Evolutionary conservation across 2,113 vertebrate species (phyloP).

Genomic region (Diphyllodes magnificus): DNA sequence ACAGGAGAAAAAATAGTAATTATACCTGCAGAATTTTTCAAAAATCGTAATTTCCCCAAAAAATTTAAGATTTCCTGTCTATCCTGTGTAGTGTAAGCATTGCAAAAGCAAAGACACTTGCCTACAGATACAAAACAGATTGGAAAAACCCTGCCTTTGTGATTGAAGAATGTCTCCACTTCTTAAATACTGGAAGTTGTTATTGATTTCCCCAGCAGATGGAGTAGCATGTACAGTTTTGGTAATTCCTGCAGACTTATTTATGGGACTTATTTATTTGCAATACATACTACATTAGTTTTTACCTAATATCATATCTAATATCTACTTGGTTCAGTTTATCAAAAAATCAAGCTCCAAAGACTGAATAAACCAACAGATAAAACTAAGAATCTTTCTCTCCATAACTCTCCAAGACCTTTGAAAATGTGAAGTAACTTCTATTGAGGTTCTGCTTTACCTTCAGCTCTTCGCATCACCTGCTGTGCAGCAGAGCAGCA

Average conservation of each 20-base stretch:
- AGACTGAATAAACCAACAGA: neutral
- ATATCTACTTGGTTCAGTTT: neutral
- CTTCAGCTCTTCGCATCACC: neutral
- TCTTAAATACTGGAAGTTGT: conserved; percentile 3
- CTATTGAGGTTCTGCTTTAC: neutral
- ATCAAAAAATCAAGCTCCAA: neutral
- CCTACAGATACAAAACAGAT: neutral
- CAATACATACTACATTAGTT: neutral
- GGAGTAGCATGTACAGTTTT: conserved; percentile 51
- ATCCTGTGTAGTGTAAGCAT: neutral
- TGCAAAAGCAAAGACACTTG: neutral
- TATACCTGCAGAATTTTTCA: neutral
- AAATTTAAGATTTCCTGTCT: neutral
- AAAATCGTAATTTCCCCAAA: neutral
- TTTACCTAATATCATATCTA: neutral
- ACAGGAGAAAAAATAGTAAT: neutral
- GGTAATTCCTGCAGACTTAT: neutral
- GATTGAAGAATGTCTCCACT: neutral
- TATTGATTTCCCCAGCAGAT: conserved; percentile 59
- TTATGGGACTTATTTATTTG: neutral
- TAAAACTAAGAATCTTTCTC: neutral
- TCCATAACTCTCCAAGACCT: neutral
- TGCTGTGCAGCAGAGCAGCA: neutral
- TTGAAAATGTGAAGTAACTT: neutral
- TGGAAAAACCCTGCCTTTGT: neutral